Conservation (phyloP, 37 sponge, comb jelly and placozoan species). For the Theonella swinhoei region DNA sequence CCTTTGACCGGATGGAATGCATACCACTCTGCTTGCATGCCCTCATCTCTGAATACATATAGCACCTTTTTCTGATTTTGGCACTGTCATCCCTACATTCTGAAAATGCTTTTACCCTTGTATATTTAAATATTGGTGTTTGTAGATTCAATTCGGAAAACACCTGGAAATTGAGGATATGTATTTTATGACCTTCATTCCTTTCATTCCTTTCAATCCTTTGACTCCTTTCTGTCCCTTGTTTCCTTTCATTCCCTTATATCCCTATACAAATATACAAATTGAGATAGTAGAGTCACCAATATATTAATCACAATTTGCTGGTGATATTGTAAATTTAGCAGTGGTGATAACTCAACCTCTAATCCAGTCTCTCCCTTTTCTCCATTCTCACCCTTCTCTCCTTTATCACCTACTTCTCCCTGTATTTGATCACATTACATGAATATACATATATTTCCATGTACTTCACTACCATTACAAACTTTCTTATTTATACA, state of each 20-base stretch:
- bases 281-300: too few relatives aligned
- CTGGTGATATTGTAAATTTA: too few relatives aligned
- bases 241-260: background rate
- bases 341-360: background rate
- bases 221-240: background rate
- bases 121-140: too few relatives aligned
- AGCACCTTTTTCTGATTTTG: too few relatives aligned
- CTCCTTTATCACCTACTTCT: background rate
- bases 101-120: background rate
- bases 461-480: background rate
- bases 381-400: background rate
- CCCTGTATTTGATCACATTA: background rate
- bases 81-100: background rate
- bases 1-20: too few relatives aligned
- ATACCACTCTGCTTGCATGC: too few relatives aligned
- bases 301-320: too few relatives aligned
- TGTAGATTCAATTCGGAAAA: too few relatives aligned
- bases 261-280: background rate
- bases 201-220: background rate
- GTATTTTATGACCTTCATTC: background rate
- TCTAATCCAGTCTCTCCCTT: background rate
- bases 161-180: too few relatives aligned
- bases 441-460: too few relatives aligned
- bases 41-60: too few relatives aligned
- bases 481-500: too few relatives aligned